Evolutionary conservation across 1,140 invertebrate species (phyloP).

Genomic region (Leguminivora glycinivorella): DNA sequence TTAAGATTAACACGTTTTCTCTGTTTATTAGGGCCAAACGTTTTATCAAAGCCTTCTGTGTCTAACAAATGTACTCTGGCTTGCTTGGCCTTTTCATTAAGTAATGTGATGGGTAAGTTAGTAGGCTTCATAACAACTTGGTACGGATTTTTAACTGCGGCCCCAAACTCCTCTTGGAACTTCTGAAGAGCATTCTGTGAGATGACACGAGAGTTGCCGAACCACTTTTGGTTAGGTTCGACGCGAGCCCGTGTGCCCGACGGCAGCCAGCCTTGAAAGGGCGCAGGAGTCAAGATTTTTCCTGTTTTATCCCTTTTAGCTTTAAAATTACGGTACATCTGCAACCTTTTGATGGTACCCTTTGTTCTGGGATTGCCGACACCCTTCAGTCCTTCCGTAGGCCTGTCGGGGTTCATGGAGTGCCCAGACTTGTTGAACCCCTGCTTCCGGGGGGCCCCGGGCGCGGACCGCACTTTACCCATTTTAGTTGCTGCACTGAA

Average conservation of each 20-base stretch:
- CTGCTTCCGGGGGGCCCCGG: slow-evolving; percentile 86
- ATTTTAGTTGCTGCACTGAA: slow-evolving; percentile 66
- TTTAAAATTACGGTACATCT: slow-evolving; percentile 99
- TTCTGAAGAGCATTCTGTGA: slow-evolving; percentile 97
- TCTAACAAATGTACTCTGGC: slow-evolving; percentile 96
- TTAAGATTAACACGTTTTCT: slow-evolving; percentile 94
- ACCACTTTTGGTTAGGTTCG: slow-evolving; percentile 99
- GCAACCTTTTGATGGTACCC: slow-evolving; percentile 95
- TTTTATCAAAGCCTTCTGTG: slow-evolving; percentile 95
- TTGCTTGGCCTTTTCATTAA: slow-evolving; percentile 96
- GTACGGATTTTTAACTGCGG: slow-evolving; percentile 97
- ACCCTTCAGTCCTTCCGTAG: slow-evolving; percentile 88
- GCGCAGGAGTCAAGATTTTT: slow-evolving; percentile 95
- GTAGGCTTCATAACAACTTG: slow-evolving; percentile 98
- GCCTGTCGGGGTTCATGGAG: slow-evolving; percentile 93
- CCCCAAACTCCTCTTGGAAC: slow-evolving; percentile 97
- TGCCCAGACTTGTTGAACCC: slow-evolving; percentile 89
- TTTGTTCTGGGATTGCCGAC: slow-evolving; percentile 92
- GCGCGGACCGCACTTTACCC: slow-evolving; percentile 85
- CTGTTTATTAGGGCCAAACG: slow-evolving; percentile 96
- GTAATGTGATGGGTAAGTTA: slow-evolving; percentile 94
- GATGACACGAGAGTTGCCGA: slow-evolving; percentile 95
- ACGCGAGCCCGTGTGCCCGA: slow-evolving; percentile 95
- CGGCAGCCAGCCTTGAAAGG: slow-evolving; percentile 94
- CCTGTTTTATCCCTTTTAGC: slow-evolving; percentile 94